These are phyloP conservation scores for Caenorhabditis parvicauda DNA, from an alignment of 2,888 invertebrate species.

Conservation along the genomic window DNA sequence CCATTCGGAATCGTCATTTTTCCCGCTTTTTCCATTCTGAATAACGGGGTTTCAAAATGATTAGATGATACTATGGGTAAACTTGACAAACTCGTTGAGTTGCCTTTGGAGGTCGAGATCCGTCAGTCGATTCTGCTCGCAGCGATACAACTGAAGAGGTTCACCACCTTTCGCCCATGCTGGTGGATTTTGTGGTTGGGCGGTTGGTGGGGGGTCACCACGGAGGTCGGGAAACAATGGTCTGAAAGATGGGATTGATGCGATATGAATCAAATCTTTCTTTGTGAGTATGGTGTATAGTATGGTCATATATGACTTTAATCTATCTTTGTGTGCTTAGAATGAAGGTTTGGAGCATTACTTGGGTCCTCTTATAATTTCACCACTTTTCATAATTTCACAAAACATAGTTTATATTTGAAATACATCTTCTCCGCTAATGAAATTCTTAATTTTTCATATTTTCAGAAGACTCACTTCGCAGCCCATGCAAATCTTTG, in stretches of 20 bases:
- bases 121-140: constrained; percentile 45
- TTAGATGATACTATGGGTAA: not conserved
- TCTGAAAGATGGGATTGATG: constrained; percentile 5
- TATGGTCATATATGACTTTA: too few species aligned
- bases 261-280: not conserved
- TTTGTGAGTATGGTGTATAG: too few species aligned
- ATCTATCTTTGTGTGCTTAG: too few species aligned
- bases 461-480: constrained; percentile 27
- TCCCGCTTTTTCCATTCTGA: constrained; percentile 33
- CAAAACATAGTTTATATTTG: too few species aligned
- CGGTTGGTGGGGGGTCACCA: constrained; percentile 7
- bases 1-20: constrained; percentile 38
- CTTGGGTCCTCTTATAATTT: too few species aligned
- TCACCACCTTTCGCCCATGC: constrained; percentile 19
- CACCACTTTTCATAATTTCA: too few species aligned
- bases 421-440: not conserved
- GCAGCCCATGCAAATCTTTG: constrained; percentile 57
- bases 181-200: too few species aligned
- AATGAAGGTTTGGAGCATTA: too few species aligned
- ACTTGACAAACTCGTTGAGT: constrained; percentile 44
- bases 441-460: not conserved
- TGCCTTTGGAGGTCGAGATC: constrained; percentile 54
- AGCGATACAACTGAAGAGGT: constrained; percentile 45
- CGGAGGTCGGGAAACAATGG: constrained; percentile 30
- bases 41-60: not conserved